These are phyloP conservation scores for Ectobius pallidus DNA, from an alignment of 2,888 invertebrate genomes.

Conservation along the genomic window DNA sequence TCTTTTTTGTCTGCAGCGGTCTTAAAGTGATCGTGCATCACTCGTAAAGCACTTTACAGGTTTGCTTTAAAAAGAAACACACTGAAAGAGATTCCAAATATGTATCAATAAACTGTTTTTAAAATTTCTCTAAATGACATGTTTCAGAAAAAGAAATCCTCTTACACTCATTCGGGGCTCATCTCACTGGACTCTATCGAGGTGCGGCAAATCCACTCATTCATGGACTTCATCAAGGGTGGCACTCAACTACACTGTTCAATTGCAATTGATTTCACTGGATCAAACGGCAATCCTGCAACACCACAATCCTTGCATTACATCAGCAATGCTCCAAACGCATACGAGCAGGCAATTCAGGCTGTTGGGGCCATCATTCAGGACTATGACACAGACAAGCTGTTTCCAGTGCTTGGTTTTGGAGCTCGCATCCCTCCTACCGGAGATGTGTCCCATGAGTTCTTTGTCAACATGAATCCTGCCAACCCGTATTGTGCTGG, in stretches of 20 bases:
- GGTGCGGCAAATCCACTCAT: slow-evolving; percentile 52
- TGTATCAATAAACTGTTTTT: too few species aligned
- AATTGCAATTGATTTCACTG: slow-evolving; percentile 58
- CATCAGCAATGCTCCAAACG: slow-evolving; percentile 47
- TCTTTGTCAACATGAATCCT: slow-evolving; percentile 58
- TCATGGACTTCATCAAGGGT: slow-evolving; percentile 63
- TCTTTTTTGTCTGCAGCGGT: too few species aligned
- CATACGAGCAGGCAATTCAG: slow-evolving; percentile 51
- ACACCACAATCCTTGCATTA: slow-evolving; percentile 56
- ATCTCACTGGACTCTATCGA: slow-evolving; percentile 46
- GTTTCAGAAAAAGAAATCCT: slow-evolving; percentile 43
- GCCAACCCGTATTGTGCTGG: slow-evolving; percentile 58
- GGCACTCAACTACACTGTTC: slow-evolving; percentile 58
- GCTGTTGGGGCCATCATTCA: slow-evolving; percentile 56
- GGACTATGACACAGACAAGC: slow-evolving; percentile 59
- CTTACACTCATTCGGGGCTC: slow-evolving; percentile 48
- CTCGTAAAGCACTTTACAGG: too few species aligned
- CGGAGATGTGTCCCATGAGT: slow-evolving; percentile 52
- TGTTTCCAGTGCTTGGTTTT: slow-evolving; percentile 56
- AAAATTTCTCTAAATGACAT: too few species aligned
- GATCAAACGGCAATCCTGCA: slow-evolving; percentile 55
- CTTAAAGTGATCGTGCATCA: too few species aligned
- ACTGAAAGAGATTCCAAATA: too few species aligned
- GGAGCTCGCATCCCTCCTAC: slow-evolving; percentile 54
- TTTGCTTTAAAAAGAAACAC: too few species aligned